Evolutionary conservation across 2,113 vertebrate species (phyloP).

Genomic region (Poeciliopsis retropinna): DNA sequence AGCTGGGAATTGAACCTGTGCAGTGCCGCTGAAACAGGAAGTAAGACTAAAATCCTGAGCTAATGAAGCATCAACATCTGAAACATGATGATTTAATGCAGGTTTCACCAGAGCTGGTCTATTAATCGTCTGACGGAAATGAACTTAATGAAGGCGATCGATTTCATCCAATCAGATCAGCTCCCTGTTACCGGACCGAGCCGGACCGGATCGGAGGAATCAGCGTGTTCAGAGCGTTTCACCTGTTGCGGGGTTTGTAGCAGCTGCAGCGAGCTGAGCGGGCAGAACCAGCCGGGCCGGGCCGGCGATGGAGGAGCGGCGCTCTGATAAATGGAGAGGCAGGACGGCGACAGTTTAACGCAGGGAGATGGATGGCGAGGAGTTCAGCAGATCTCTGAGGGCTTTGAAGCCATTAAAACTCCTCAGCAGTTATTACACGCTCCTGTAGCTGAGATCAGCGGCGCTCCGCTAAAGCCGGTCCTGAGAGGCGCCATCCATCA

Average conservation of each 20-base stretch:
- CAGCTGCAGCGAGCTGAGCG: neutral
- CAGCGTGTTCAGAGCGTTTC: neutral
- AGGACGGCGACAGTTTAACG: slow-evolving; percentile 18
- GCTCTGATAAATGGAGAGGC: neutral
- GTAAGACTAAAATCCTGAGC: too few species aligned
- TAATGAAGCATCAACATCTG: too few species aligned
- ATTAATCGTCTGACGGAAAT: neutral
- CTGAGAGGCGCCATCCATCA: slow-evolving; percentile 44
- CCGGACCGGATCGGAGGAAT: too few species aligned
- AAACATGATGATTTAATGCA: neutral
- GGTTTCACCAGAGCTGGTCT: neutral
- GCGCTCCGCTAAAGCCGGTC: slow-evolving; percentile 19
- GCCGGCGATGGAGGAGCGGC: neutral
- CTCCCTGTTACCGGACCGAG: neutral
- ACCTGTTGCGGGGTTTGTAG: neutral
- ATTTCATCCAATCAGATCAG: neutral
- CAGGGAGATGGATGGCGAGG: slow-evolving; percentile 9
- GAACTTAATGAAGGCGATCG: too few species aligned
- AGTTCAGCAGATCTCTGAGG: slow-evolving; percentile 20
- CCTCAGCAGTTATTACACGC: slow-evolving; percentile 56
- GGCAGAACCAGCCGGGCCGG: neutral
- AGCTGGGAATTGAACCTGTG: too few species aligned
- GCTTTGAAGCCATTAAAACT: slow-evolving; percentile 39
- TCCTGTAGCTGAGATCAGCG: slow-evolving; percentile 35
- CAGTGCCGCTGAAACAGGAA: too few species aligned